These are phyloP conservation scores for Boloria euphrosyne DNA, from an alignment of 2,888 invertebrate genomes.

Conservation along the genomic window DNA sequence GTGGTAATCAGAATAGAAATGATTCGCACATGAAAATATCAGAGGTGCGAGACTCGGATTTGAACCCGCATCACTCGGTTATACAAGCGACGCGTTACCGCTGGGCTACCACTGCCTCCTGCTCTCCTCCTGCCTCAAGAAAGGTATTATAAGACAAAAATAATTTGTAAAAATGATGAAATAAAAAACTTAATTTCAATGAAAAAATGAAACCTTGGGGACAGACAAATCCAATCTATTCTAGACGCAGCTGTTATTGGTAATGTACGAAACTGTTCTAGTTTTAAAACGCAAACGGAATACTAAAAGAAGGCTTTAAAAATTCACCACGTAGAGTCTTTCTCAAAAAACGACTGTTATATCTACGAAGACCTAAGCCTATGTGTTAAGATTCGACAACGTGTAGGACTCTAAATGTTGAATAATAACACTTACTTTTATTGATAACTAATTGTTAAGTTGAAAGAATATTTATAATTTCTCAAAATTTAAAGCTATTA, in stretches of 20 bases:
- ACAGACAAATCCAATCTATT: not conserved
- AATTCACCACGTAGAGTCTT: constrained; percentile 27
- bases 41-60: too few species aligned
- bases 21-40: too few species aligned
- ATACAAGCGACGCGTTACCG: too few species aligned
- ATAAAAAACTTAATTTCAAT: not conserved
- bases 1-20: too few species aligned
- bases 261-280: constrained; percentile 22
- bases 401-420: not conserved
- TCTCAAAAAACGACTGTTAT: constrained; percentile 27
- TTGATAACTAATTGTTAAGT: too few species aligned
- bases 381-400: constrained; percentile 17
- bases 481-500: too few species aligned
- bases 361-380: constrained; percentile 6
- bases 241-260: constrained; percentile 19
- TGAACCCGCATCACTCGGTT: too few species aligned
- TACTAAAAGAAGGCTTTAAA: constrained; percentile 29
- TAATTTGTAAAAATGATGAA: too few species aligned
- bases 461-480: too few species aligned
- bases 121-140: too few species aligned
- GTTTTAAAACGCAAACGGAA: constrained; percentile 32
- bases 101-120: too few species aligned
- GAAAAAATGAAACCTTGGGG: not conserved
- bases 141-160: too few species aligned
- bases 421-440: not conserved